These are phyloP conservation scores for Drosophila vallismaia DNA, from an alignment of 2,888 invertebrate species.

Conservation along the genomic window DNA sequence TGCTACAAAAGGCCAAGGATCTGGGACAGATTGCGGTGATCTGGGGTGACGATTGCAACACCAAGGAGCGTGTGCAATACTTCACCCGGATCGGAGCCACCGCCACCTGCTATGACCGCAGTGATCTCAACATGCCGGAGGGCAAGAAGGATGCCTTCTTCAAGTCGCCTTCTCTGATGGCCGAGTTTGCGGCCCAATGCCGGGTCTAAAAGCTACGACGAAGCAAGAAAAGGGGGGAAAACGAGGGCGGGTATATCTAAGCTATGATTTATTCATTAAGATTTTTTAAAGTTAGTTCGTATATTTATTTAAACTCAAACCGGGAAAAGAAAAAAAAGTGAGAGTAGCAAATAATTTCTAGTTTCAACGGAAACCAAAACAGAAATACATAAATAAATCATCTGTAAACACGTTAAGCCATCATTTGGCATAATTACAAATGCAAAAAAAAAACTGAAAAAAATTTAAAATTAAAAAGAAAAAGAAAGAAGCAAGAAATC, in stretches of 20 bases:
- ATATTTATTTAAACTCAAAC: conserved; percentile 37
- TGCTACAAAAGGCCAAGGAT: conserved; percentile 89
- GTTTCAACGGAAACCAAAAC: conserved; percentile 31
- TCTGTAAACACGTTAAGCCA: conserved; percentile 25
- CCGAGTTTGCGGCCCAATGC: conserved; percentile 77
- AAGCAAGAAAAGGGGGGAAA: not conserved
- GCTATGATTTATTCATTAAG: conserved; percentile 26
- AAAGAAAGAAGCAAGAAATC: conserved; percentile 1
- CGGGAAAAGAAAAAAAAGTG: conserved; percentile 34
- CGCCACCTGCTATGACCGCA: conserved; percentile 97
- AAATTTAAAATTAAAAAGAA: conserved; percentile 2
- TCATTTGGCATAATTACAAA: conserved; percentile 42
- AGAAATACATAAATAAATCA: conserved; percentile 22
- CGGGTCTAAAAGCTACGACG: conserved; percentile 38
- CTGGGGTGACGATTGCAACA: conserved; percentile 98
- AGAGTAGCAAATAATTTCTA: conserved; percentile 28
- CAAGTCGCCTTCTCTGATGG: conserved; percentile 66
- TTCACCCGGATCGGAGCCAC: conserved; percentile 95
- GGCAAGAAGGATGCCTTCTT: conserved; percentile 76
- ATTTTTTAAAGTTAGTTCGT: conserved; percentile 33
- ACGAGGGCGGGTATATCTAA: conserved; percentile 41
- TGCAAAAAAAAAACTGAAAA: conserved; percentile 17
- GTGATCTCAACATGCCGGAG: conserved; percentile 85
- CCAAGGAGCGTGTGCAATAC: conserved; percentile 91
- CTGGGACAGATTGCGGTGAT: conserved; percentile 95